Evolutionary conservation across 2,797 vertebrate genomes (phyloP), one percentile per base, ranked within the genome.

Genomic region (Thripadectes ignobilis): DNA sequence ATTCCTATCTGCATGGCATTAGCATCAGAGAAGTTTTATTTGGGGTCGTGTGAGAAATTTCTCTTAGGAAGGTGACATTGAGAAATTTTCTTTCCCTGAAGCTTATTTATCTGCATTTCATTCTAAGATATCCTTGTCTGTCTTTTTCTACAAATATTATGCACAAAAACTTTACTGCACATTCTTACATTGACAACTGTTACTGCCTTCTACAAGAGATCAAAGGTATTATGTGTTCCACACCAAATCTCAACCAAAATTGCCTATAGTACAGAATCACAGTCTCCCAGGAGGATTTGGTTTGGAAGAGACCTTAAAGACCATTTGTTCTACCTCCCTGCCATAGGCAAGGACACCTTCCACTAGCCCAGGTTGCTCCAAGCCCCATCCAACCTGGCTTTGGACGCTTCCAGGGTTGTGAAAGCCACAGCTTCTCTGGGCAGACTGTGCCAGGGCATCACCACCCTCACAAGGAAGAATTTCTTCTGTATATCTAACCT

Each of bases 341-440:
- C 19, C 26, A 29, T 7, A 11, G 15, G 2, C 21, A 68, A 18
- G 12, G 22, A 41, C 32, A 36, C 2, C 10, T 75, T 21, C 7
- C 30, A 55, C 36, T 18, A 0, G 2, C 3, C 22, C 22, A 68
- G 15, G 12, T 0, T 55, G 0, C 8, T 43, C 19, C 48, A 41
- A 54, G 22, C 4, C 30, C 26, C 0, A 0, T 48, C 26, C 62
- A 68, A 0, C 18, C 22, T 27, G 30, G 7, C 30, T 22, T 32
- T 32, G 30, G 3, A 5, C 48, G 36, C 1, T 41, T 0, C 26
- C 34, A 68, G 26, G 12, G 30, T 16, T 48, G 34, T 6, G 7
- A 2, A 24, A 74, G 17, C 52, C 61, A 13, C 38, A 66, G 20
- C 20, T 29, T 2, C n/a, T 66, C 39, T 66, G 76, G 23, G 10